Percentiles rank a stretch among this genome's conserved stretches.
These are phyloP conservation scores for Plectropomus leopardus DNA, from an alignment of 2,113 vertebrate genomes.

Conservation along the genomic window DNA sequence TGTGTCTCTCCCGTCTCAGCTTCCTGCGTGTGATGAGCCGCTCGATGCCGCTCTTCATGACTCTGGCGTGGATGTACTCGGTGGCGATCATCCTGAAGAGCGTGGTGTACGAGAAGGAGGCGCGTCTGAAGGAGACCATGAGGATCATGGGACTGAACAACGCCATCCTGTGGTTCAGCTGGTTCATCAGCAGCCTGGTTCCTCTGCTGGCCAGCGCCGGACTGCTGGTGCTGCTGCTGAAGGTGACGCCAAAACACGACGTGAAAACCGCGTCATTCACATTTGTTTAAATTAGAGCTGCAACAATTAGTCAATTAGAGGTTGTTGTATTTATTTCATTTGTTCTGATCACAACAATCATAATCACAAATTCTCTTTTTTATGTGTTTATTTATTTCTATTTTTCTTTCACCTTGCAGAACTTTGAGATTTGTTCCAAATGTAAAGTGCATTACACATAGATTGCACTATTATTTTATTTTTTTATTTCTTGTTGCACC, in stretches of 20 bases:
- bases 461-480: too few relatives aligned
- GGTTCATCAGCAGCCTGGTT: slow-evolving; percentile 96
- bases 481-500: too few relatives aligned
- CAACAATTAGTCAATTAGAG: too few relatives aligned
- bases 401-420: too few relatives aligned
- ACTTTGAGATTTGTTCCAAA: too few relatives aligned
- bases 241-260: slow-evolving; percentile 68
- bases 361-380: too few relatives aligned
- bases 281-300: too few relatives aligned
- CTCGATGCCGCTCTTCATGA: slow-evolving; percentile 99
- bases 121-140: slow-evolving; percentile 97
- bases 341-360: too few relatives aligned
- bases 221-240: slow-evolving; percentile 93
- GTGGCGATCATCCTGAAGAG: slow-evolving; percentile 98
- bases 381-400: too few relatives aligned
- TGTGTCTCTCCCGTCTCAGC: slow-evolving; percentile 72
- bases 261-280: too few relatives aligned
- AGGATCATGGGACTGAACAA: slow-evolving; percentile 97
- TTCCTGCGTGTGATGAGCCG: slow-evolving; percentile 96
- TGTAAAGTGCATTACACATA: too few relatives aligned
- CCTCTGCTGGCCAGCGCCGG: slow-evolving; percentile 94
- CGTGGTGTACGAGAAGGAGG: slow-evolving; percentile 98
- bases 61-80: slow-evolving; percentile 97
- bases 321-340: too few relatives aligned
- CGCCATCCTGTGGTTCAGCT: slow-evolving; percentile 96